Evolutionary conservation across 2,888 invertebrate genomes (phyloP), one percentile per base, ranked within the genome.

Genomic region (Hermaeophaga mercurialis): DNA sequence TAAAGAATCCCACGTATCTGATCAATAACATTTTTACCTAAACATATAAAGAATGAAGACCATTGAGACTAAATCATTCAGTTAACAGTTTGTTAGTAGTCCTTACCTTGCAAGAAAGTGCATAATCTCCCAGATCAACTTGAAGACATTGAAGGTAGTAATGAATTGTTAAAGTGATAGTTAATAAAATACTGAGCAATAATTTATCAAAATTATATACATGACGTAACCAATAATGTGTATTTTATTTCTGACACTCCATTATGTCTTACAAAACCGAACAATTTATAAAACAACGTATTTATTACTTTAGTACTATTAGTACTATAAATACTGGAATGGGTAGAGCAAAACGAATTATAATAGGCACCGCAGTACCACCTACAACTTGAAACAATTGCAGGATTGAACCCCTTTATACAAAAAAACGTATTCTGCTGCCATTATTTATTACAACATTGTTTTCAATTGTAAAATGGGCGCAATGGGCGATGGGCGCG

Each of bases 361-460:
- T 39, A 39, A 43, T 43, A 43, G 12, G 43, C 26, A 43, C 52
- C 55, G 53, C 52, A 52, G 43, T 48, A 56, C 54, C 59, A 46
- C 59, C 59, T 56, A 56, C 59, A 56, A 24, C 48, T 33, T 11
- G 45, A 50, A 54, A 54, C 54, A 54, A 54, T 58, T 41, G 54
- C 56, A 34, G 26, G 31, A 47, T 47, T 48, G 33, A 22, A 22
- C 36, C 18, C 44, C 43, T 54, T 53, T 48, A 31, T 36, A 22
- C 26, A 54, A 54, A 58, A 59, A 56, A 59, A 39, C 28, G 9
- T 43, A 48, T 48, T 47, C 39, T 15, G 36, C 31, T 38, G 47
- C 24, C 15, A 41, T 56, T 56, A 56, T 56, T 56, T 56, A 56
- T 56, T 38, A 46, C 46, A 24, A 50, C 39, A 50, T 50, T 56